Percentiles rank a stretch among this genome's conserved stretches.
phyloP scores from a whole-genome alignment of 2,888 invertebrate genomes.

The Pristionchus mayeri region DNA sequence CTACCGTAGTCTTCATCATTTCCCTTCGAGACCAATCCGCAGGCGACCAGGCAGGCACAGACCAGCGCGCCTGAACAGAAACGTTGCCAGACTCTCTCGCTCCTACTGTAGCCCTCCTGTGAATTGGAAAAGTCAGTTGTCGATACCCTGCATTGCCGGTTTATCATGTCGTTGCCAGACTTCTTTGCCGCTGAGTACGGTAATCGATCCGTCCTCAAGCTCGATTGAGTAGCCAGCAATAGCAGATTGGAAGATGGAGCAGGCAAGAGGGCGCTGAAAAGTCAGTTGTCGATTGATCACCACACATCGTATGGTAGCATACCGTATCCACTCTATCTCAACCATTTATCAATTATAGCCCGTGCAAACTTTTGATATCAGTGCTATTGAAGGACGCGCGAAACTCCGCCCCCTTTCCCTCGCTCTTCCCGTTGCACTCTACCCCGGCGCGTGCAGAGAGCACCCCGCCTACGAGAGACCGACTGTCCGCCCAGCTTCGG shows the following conservation, averaged over 20 bases:
- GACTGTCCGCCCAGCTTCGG: neutral
- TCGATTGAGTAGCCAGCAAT: neutral
- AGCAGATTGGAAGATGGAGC: slow-evolving; percentile 5
- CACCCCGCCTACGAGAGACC: neutral
- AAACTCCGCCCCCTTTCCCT: neutral
- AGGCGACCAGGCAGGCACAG: slow-evolving; percentile 64
- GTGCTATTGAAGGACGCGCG: neutral
- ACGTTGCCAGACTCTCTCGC: neutral
- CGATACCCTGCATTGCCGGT: slow-evolving; percentile 42
- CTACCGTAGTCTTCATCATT: no score
- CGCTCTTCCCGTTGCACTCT: neutral
- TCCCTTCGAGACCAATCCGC: slow-evolving; percentile 52
- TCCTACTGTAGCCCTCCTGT: neutral
- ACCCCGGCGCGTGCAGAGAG: neutral
- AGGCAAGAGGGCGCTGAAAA: slow-evolving; percentile 50
- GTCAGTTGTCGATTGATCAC: neutral
- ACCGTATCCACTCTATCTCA: no score
- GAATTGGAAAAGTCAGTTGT: no score
- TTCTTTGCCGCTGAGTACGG: neutral
- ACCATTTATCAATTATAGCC: no score
- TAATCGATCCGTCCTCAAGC: neutral
- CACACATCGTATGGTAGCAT: no score
- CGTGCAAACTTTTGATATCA: no score
- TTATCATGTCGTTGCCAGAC: slow-evolving; percentile 40
- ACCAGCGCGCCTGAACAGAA: slow-evolving; percentile 59